A percentile compares a stretch with the other conserved stretches of the same genome.
Evolutionary conservation across 2,113 vertebrate species (phyloP).

Genomic region (Alethe castanea): DNA sequence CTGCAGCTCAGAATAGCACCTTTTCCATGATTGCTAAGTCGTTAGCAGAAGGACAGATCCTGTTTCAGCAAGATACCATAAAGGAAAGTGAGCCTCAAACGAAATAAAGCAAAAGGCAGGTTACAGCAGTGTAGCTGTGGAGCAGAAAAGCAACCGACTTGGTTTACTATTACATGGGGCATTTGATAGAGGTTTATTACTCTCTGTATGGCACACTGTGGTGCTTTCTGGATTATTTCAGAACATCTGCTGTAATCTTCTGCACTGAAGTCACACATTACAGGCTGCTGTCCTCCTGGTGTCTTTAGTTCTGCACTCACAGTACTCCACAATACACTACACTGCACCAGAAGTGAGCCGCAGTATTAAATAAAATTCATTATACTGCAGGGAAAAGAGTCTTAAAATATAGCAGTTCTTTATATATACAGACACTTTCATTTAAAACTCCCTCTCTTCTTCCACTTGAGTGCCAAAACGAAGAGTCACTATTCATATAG

Average conservation of each 20-base stretch:
- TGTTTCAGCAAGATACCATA: neutral
- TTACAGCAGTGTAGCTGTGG: neutral
- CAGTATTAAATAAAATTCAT: conserved; percentile 31
- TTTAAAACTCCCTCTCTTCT: conserved; percentile 12
- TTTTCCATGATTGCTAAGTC: neutral
- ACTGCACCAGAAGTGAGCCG: neutral
- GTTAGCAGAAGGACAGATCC: neutral
- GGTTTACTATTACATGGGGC: neutral
- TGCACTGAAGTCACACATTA: neutral
- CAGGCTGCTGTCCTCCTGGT: neutral
- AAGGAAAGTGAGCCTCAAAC: neutral
- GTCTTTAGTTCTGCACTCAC: neutral
- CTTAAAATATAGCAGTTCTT: conserved; percentile 22
- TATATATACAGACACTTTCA: conserved; percentile 16
- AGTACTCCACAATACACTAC: conserved; percentile 5
- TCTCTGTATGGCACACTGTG: neutral
- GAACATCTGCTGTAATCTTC: neutral
- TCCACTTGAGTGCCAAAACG: neutral
- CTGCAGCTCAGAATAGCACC: conserved; percentile 28
- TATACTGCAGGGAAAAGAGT: conserved; percentile 14
- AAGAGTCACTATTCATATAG: conserved; percentile 37
- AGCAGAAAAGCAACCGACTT: neutral
- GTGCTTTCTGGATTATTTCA: conserved; percentile 1
- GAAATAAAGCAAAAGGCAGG: neutral
- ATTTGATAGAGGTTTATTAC: neutral